Conservation (phyloP, 2,113 vertebrate species). For the Colaptes auratus region DNA sequence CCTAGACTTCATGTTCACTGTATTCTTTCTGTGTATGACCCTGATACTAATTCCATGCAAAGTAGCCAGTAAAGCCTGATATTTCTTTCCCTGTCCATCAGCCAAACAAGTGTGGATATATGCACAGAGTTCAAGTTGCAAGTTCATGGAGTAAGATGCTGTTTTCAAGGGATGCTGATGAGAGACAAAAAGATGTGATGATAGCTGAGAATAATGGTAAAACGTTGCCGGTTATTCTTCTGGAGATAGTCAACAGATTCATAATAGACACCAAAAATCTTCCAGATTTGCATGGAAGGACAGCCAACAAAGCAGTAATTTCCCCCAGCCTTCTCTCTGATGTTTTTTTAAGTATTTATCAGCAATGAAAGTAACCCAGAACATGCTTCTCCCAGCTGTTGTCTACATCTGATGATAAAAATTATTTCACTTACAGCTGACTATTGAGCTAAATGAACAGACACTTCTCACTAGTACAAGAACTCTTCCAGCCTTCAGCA, state of each 20-base stretch:
- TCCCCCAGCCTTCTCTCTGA: neutral
- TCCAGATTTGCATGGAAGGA: neutral
- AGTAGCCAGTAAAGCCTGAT: neutral
- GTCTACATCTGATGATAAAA: conserved; percentile 17
- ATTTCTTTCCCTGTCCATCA: neutral
- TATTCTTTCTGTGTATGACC: neutral
- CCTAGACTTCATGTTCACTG: neutral
- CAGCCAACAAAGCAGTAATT: neutral
- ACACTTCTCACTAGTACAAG: neutral
- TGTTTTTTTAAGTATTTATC: conserved; percentile 32
- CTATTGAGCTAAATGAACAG: neutral
- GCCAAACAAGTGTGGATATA: neutral
- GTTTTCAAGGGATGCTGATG: neutral
- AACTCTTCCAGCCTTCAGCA: neutral
- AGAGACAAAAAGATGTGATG: neutral
- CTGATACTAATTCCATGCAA: neutral
- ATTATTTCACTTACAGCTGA: neutral
- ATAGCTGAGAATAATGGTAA: neutral
- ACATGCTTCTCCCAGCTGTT: neutral
- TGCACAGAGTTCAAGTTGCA: neutral
- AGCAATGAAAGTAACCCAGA: neutral
- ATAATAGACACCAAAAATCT: neutral
- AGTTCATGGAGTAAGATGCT: neutral
- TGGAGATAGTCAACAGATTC: neutral
- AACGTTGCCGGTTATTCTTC: neutral